Percentiles rank a stretch among this genome's conserved stretches.
phyloP scores from a whole-genome alignment of 2,797 vertebrate species.

The Fratercula arctica region DNA sequence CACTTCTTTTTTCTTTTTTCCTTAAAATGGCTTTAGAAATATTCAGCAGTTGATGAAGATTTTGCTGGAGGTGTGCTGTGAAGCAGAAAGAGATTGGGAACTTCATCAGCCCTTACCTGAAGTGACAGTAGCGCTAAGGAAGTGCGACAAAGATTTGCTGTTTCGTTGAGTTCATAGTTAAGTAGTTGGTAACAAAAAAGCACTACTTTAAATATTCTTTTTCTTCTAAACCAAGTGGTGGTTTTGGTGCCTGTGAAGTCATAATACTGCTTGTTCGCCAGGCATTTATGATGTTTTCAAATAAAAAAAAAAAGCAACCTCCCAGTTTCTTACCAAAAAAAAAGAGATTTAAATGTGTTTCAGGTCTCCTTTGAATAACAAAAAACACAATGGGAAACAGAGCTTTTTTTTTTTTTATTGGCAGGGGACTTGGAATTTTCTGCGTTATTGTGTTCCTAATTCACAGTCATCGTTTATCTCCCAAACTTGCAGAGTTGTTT shows the following conservation, averaged over 20 bases:
- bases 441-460: fast-evolving
- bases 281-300: not conserved
- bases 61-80: not conserved
- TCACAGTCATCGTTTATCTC: not conserved
- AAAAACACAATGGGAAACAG: not conserved
- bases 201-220: not conserved
- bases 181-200: not conserved
- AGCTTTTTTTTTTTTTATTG: not conserved
- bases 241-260: not conserved
- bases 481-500: not conserved
- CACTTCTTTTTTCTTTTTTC: fast-evolving
- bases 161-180: fast-evolving
- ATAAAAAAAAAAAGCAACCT: not conserved
- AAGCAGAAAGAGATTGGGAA: not conserved
- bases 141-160: not conserved
- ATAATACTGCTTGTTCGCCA: not conserved
- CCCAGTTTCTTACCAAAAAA: not conserved
- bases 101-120: not conserved
- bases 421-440: not conserved
- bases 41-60: not conserved
- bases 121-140: not conserved
- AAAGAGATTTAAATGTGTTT: not conserved
- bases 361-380: not conserved
- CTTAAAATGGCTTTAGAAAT: not conserved
- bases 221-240: not conserved